Percentiles rank a stretch among this genome's conserved stretches.
Evolutionary conservation across 2,113 vertebrate species (phyloP).

Genomic region (Felis catus): F.catus_Fca126_mat1.0 CM031418.1:90457001-90457500

Average conservation of each 20-base stretch:
- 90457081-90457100: neutral
- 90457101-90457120: neutral
- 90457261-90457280: neutral
- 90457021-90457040: neutral
- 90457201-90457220: neutral
- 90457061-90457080: neutral
- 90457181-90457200: neutral
- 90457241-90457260: neutral
- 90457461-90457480: neutral
- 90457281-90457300: neutral
- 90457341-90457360: neutral
- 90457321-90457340: neutral
- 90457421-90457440: neutral
- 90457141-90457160: neutral
- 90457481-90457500: neutral
- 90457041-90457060: neutral
- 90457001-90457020: neutral
- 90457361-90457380: neutral
- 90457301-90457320: neutral
- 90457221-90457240: neutral
- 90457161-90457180: neutral
- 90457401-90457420: neutral
- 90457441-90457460: neutral
- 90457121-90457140: neutral
- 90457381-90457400: neutral